These are phyloP conservation scores for Ichneumoninae sp. DNA, from an alignment of 2,888 invertebrate species.

Conservation along the genomic window DNA sequence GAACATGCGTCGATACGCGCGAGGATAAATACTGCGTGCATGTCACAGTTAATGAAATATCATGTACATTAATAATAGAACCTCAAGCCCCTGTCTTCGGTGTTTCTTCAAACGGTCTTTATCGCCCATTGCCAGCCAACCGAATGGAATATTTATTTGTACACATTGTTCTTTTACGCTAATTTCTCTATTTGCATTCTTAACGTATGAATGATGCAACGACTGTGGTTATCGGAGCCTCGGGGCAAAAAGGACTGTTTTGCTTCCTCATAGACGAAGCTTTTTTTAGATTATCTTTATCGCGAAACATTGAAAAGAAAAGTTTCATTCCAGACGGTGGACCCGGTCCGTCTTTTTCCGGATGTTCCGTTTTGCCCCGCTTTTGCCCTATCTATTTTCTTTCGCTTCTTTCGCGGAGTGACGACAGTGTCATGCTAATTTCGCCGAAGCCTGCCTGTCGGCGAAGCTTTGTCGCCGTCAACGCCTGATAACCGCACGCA, in stretches of 20 bases:
- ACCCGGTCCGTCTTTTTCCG: no score
- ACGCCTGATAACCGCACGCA: not conserved
- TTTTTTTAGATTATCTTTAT: no score
- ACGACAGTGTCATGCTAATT: not conserved
- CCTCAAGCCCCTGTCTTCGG: not conserved
- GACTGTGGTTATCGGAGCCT: no score
- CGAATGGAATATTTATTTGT: not conserved
- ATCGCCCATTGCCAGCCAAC: not conserved
- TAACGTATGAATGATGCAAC: no score
- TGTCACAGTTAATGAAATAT: slow-evolving; percentile 2
- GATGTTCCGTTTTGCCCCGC: no score
- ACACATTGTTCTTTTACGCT: not conserved
- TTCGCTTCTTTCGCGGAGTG: not conserved
- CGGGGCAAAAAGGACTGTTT: no score
- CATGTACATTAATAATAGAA: not conserved
- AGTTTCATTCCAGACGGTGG: no score
- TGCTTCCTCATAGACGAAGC: no score
- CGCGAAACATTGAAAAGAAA: no score
- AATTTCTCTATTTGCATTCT: slow-evolving; percentile 1
- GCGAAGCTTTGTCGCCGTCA: not conserved
- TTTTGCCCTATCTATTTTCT: no score
- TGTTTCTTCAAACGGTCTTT: not conserved
- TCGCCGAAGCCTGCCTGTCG: not conserved
- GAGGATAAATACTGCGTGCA: not conserved
- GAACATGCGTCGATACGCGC: not conserved